phyloP scores from a whole-genome alignment of 2,888 invertebrate genomes.

The Acanthacorydalis orientalis region DNA sequence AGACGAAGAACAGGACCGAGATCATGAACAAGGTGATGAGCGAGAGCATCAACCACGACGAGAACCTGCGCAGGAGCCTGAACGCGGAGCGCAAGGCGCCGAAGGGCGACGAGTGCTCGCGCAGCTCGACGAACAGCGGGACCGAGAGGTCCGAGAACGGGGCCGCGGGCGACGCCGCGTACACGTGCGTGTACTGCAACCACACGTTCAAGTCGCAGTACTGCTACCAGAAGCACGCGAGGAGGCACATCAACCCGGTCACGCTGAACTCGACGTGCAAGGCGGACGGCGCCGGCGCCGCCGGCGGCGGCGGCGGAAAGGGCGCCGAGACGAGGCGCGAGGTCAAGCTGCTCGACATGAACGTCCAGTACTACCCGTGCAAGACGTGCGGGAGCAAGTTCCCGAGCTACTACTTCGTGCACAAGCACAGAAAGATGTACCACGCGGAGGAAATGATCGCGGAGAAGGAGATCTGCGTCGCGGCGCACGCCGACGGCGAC shows the following conservation, averaged over 20 bases:
- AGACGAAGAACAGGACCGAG: slow-evolving; percentile 18
- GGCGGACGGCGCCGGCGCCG: slow-evolving; percentile 13
- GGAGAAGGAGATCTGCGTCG: slow-evolving; percentile 18
- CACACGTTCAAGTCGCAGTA: slow-evolving; percentile 72
- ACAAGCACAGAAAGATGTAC: slow-evolving; percentile 76
- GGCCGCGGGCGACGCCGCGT: slow-evolving; percentile 18
- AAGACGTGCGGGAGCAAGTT: slow-evolving; percentile 86
- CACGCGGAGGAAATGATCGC: slow-evolving; percentile 47
- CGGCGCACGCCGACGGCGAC: slow-evolving; percentile 13
- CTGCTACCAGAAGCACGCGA: slow-evolving; percentile 68
- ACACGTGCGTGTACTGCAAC: slow-evolving; percentile 58
- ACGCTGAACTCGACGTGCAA: slow-evolving; percentile 21
- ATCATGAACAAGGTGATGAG: slow-evolving; percentile 26
- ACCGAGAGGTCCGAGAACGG: slow-evolving; percentile 9
- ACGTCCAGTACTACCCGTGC: slow-evolving; percentile 84
- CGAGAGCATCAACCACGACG: slow-evolving; percentile 22
- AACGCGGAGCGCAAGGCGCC: slow-evolving; percentile 8
- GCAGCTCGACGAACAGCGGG: slow-evolving; percentile 11
- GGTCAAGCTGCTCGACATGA: slow-evolving; percentile 50
- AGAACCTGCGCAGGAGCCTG: slow-evolving; percentile 19
- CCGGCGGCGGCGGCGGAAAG: slow-evolving; percentile 15
- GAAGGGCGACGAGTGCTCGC: slow-evolving; percentile 10
- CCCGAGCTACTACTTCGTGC: slow-evolving; percentile 86
- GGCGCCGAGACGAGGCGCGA: slow-evolving; percentile 29
- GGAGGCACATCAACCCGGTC: slow-evolving; percentile 47